phyloP scores from a whole-genome alignment of 2,797 vertebrate genomes.

The Triplophysa bombifrons region DNA sequence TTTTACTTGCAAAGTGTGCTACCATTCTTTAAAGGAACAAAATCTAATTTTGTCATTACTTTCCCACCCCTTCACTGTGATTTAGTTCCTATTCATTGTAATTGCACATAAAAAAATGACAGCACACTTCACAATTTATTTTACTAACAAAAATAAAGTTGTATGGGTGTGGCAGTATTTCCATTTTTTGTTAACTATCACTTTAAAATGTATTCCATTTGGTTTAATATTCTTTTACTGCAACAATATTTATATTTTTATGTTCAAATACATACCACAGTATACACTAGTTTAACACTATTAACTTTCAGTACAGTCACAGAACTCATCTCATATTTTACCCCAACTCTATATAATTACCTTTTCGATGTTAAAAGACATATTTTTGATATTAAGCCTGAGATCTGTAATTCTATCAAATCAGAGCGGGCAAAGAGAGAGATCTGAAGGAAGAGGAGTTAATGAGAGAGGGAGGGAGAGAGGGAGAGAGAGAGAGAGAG shows the following conservation, averaged over 20 bases:
- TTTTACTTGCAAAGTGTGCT: too few relatives aligned
- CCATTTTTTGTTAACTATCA: too few relatives aligned
- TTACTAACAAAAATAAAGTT: too few relatives aligned
- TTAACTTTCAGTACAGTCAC: neutral
- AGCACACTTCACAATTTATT: too few relatives aligned
- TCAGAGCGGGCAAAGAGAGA: neutral
- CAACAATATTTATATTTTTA: too few relatives aligned
- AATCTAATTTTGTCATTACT: too few relatives aligned
- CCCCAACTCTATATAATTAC: neutral
- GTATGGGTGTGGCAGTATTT: too few relatives aligned
- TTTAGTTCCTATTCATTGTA: neutral
- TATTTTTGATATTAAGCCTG: neutral
- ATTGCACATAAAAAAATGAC: neutral
- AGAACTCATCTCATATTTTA: neutral
- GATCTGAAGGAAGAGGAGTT: constrained; percentile 35
- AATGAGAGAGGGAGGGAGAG: constrained; percentile 63
- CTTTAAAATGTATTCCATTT: too few relatives aligned
- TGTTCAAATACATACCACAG: too few relatives aligned
- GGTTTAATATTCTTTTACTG: too few relatives aligned
- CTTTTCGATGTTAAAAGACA: neutral
- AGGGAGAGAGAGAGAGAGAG: constrained; percentile 52
- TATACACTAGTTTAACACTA: too few relatives aligned
- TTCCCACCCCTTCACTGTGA: neutral
- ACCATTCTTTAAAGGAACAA: too few relatives aligned
- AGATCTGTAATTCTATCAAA: constrained; percentile 12